Base-by-base conservation (phyloP, 1,140 invertebrate genomes). In the Nebria ingens region DNA sequence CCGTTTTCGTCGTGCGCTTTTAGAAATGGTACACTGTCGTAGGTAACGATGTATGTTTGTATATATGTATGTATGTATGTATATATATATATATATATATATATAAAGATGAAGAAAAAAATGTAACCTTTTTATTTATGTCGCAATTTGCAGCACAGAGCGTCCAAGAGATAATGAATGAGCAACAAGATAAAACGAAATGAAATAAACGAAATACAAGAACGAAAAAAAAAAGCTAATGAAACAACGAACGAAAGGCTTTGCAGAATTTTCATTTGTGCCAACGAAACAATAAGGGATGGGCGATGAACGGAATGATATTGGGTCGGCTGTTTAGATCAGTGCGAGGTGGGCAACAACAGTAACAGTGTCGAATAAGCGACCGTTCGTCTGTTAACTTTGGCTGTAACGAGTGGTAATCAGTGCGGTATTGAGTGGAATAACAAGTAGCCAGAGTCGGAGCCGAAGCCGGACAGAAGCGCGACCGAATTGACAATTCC, bases 391-490 rank as follows among this genome's bases (percentile, higher is more conserved):
- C 40, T 17, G 40, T 45, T 45, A 45, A 45, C 40, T 45, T 45
- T 45, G 15, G 40, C 40, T 6, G 40, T 45, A 45, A 45, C 40
- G 40, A 45, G 6, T 9, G 17, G 40, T 45, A 45, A 45, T 45
- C 40, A 45, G 40, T 45, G 17, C 40, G 17, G 40, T 45, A 45
- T 45, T 45, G 40, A 45, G 40, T 45, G 40, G 40, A 45, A 45
- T 45, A 45, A 45, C 40, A 45, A 45, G 40, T 45, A 45, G 9
- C 40, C 40, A n/a, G n/a, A n/a, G n/a, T n/a, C n/a, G n/a, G n/a
- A n/a, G n/a, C n/a, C n/a, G n/a, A n/a, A 45, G 25, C 25, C 25
- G 25, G 25, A 45, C 40, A 17, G 3, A 4, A 17, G 3, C 40
- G 40, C 9, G 3, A 45, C 40, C 40, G 40, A 45, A 45, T 45